Conservation (phyloP, 2,797 vertebrate genomes). For the Gallirallus australis region DNA sequence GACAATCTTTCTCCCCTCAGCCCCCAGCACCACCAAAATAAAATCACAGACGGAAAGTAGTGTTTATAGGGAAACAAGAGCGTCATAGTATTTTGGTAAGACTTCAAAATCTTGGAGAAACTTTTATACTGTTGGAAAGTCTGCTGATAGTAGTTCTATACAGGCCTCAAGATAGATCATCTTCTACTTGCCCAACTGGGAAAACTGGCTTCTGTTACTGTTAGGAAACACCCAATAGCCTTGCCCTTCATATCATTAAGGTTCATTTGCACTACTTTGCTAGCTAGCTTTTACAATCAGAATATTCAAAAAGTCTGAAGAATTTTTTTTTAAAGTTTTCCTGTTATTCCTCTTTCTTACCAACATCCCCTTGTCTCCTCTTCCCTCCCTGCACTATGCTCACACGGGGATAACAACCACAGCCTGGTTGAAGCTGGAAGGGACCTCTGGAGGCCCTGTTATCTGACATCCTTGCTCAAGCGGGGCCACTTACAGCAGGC, state of each 20-base stretch:
- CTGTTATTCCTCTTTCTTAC: not conserved
- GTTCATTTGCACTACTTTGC: not conserved
- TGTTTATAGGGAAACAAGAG: conserved; percentile 46
- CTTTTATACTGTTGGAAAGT: conserved; percentile 25
- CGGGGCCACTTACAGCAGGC: not conserved
- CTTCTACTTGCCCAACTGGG: not conserved
- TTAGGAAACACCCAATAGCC: not conserved
- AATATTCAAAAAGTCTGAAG: not conserved
- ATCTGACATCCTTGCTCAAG: not conserved
- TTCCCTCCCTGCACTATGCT: not conserved
- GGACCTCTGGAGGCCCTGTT: not conserved
- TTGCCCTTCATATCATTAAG: not conserved
- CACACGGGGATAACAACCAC: not conserved
- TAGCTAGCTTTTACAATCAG: not conserved
- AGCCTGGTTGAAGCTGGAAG: not conserved
- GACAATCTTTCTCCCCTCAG: not conserved
- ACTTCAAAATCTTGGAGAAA: conserved; percentile 1
- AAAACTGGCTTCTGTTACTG: not conserved
- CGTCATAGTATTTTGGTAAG: conserved; percentile 34
- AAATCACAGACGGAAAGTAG: conserved; percentile 24
- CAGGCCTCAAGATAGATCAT: not conserved
- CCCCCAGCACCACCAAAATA: not conserved
- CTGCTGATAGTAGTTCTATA: not conserved
- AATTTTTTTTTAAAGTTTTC: not conserved
- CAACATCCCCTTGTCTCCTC: not conserved